Base-by-base conservation (phyloP, 1,140 invertebrate genomes). In the Monomorium pharaonis region DNA sequence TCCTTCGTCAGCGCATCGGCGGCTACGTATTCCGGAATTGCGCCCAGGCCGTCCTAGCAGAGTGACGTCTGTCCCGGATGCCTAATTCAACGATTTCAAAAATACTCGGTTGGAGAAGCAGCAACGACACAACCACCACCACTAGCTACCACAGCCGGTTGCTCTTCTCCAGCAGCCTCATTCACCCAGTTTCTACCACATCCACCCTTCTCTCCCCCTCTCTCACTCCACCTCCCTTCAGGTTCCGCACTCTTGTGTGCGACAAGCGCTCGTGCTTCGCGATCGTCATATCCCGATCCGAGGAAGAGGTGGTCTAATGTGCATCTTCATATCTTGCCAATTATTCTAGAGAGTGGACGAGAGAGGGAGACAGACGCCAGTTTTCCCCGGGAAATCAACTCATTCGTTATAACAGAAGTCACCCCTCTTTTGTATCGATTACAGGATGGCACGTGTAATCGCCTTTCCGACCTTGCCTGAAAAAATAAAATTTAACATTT, bases 121-220 rank as follows among this genome's bases (percentile, higher is more conserved):
- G 84, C 65, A 69, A 69, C 84, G 58, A 70, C n/a, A 47, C 21
- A 69, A 42, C 24, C 70, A 75, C 24, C 80, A 65, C 54, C 65
- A 56, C 78, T 75, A 18, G 67, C n/a, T 65, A 65, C 60, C 65
- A 62, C 78, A 80, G 27, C 56, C 44, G 63, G 74, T 54, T 67
- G 58, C 72, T 58, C 88, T 78, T 86, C 77, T 87, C 67, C 78
- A 62, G 65, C 87, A 89, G 69, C 89, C 90, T 92, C 90, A 92
- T 93, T 94, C 92, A 93, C 92, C 93, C 89, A 94, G 89, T 93
- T 93, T 93, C 90, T 86, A 49, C 62, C 86, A n/a, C n/a, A 63
- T 87, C 84, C 67, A 89, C 78, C 80, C 83, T 30, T 54, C 42
- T 67, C n/a, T 14, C 44, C 5, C 12, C 1, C 49, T 5, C 33